Conservation (phyloP, 2,797 vertebrate species). For the Hirundo rustica region DNA sequence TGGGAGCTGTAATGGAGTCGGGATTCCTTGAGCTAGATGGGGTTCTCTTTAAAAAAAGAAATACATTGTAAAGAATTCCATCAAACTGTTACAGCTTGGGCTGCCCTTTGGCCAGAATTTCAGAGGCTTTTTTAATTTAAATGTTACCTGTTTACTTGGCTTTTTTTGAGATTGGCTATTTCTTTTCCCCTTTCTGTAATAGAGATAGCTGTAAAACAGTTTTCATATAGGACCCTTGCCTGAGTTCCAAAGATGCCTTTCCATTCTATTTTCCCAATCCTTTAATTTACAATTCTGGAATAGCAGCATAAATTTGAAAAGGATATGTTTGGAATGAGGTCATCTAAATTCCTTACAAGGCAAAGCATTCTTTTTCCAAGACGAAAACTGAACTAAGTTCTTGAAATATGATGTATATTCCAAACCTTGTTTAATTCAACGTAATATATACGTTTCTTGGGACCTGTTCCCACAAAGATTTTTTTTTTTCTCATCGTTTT, state of each 20-base stretch:
- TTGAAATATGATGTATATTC: slow-evolving; percentile 25
- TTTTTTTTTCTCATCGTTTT: background rate
- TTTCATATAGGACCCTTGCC: background rate
- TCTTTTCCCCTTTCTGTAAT: background rate
- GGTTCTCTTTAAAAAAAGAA: slow-evolving; percentile 51
- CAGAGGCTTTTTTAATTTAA: slow-evolving; percentile 33
- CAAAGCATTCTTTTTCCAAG: slow-evolving; percentile 22
- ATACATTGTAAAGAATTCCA: slow-evolving; percentile 63
- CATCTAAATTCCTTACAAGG: slow-evolving; percentile 17
- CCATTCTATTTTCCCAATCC: background rate
- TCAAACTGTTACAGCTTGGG: slow-evolving; percentile 40
- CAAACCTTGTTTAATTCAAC: slow-evolving; percentile 34
- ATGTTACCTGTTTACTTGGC: slow-evolving; percentile 28
- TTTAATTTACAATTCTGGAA: slow-evolving; percentile 15
- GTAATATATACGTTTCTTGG: background rate
- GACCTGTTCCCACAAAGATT: background rate
- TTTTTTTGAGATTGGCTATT: background rate
- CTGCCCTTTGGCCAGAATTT: slow-evolving; percentile 46
- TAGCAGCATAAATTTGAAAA: background rate
- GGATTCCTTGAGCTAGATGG: slow-evolving; percentile 46
- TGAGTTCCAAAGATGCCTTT: background rate
- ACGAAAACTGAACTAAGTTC: background rate
- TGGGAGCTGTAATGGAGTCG: slow-evolving; percentile 52
- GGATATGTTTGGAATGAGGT: background rate
- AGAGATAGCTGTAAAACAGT: background rate